Evolutionary conservation across 2,888 invertebrate species (phyloP).

Genomic region (Aleiodes leptofemur): DNA sequence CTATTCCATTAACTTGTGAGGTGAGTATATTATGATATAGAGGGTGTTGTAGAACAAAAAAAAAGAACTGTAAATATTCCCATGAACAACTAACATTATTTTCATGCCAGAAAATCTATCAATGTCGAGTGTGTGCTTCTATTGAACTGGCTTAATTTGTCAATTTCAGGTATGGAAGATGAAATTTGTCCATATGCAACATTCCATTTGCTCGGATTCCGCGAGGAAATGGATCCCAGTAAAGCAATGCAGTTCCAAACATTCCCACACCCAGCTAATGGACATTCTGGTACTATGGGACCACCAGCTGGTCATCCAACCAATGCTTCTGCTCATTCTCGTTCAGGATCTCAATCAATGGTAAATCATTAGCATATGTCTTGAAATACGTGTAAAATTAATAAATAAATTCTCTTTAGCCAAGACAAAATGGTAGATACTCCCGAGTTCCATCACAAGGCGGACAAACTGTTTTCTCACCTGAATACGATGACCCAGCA

Average conservation of each 20-base stretch:
- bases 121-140: constrained; percentile 49
- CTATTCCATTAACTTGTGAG: too few species aligned
- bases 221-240: constrained; percentile 95
- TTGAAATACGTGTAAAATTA: background rate
- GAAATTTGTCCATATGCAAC: constrained; percentile 98
- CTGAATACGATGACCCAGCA: constrained; percentile 95
- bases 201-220: constrained; percentile 95
- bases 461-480: constrained; percentile 77
- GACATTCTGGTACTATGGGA: constrained; percentile 89
- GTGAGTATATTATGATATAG: too few species aligned
- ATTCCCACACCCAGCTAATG: constrained; percentile 86
- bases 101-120: background rate
- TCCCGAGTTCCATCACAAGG: constrained; percentile 85
- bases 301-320: constrained; percentile 84
- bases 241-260: constrained; percentile 94
- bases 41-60: too few species aligned
- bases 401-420: constrained; percentile 68
- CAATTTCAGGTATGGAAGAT: constrained; percentile 90
- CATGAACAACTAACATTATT: background rate
- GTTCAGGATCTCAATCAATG: constrained; percentile 94
- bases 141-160: constrained; percentile 66
- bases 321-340: constrained; percentile 86
- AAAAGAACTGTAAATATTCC: too few species aligned
- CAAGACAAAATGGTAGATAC: constrained; percentile 85
- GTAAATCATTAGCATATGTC: constrained; percentile 72